Conservation (phyloP, 2,888 invertebrate species). For the Lydus trimaculatus region DNA sequence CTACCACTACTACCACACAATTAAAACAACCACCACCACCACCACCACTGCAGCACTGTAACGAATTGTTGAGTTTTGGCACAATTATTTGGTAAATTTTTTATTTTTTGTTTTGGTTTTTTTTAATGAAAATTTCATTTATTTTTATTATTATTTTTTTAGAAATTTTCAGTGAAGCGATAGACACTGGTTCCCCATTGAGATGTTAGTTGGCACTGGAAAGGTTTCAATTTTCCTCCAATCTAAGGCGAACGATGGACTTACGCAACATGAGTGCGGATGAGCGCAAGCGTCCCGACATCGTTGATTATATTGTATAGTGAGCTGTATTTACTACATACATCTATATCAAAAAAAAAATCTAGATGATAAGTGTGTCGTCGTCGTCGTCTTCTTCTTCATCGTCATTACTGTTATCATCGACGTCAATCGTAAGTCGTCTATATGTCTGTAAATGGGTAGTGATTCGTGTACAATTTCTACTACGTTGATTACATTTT, state of each 20-base stretch:
- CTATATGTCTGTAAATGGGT: not conserved
- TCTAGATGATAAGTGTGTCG: not conserved
- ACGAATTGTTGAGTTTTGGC: no score
- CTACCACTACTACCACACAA: no score
- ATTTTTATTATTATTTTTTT: not conserved
- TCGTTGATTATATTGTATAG: not conserved
- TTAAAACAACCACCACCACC: not conserved
- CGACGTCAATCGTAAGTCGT: not conserved
- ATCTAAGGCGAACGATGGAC: not conserved
- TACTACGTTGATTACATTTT: not conserved
- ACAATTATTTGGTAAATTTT: not conserved
- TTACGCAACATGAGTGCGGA: constrained; percentile 5
- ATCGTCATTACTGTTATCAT: not conserved
- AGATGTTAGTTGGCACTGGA: constrained; percentile 2
- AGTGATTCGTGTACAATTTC: not conserved
- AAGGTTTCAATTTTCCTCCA: not conserved
- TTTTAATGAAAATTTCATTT: not conserved
- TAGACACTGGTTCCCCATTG: not conserved
- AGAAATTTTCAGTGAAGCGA: not conserved
- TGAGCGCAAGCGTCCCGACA: constrained; percentile 3
- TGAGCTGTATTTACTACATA: not conserved
- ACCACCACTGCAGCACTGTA: not conserved
- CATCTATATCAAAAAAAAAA: not conserved
- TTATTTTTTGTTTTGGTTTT: not conserved
- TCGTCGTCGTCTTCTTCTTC: not conserved